These are phyloP conservation scores for Drosophila erecta DNA, from an alignment of 1,140 invertebrate species.

Conservation along the genomic window DNA sequence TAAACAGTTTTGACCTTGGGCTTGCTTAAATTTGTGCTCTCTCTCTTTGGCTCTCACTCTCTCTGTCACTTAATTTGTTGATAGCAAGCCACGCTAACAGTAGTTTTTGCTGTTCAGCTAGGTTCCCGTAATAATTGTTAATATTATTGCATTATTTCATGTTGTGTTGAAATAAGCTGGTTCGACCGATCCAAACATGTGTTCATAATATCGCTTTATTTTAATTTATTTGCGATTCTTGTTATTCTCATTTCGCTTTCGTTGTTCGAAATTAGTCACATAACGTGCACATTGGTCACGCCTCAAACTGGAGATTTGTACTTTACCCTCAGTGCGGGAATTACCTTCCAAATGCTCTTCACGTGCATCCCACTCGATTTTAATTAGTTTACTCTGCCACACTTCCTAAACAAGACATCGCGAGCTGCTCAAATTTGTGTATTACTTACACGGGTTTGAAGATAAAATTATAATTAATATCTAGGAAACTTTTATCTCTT, in stretches of 20 bases:
- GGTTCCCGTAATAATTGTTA: constrained; percentile 55
- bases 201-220: constrained; percentile 32
- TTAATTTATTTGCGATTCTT: constrained; percentile 13
- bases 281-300: constrained; percentile 51
- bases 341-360: constrained; percentile 37
- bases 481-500: no score
- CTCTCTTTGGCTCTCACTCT: constrained; percentile 14
- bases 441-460: neutral
- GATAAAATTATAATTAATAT: no score
- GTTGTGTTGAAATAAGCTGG: constrained; percentile 60
- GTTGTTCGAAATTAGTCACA: constrained; percentile 23
- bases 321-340: constrained; percentile 28
- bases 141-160: constrained; percentile 68
- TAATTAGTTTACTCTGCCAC: constrained; percentile 40
- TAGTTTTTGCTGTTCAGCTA: constrained; percentile 25
- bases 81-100: constrained; percentile 49
- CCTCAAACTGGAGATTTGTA: constrained; percentile 37
- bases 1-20: constrained; percentile 84
- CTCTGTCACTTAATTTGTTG: constrained; percentile 43
- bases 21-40: constrained; percentile 56
- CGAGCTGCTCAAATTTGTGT: no score
- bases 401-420: neutral
- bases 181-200: constrained; percentile 12
- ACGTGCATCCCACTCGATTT: constrained; percentile 51
- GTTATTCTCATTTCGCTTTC: constrained; percentile 31